Percentiles rank a stretch among this genome's conserved stretches.
Conservation (phyloP, 2,113 vertebrate species). For the Passer domesticus region DNA sequence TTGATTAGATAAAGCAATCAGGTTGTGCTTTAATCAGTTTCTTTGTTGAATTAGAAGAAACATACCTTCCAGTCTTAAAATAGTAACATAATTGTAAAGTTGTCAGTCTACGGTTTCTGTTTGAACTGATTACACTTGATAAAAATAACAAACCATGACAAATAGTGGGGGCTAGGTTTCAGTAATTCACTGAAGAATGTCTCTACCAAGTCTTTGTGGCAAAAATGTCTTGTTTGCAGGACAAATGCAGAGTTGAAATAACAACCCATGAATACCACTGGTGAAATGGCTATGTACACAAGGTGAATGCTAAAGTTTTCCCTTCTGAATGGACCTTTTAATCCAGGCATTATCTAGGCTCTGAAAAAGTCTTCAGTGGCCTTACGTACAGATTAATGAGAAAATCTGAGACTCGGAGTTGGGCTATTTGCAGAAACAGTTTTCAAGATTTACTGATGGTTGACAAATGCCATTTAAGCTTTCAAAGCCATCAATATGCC, state of each 20-base stretch:
- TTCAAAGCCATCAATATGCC: slow-evolving; percentile 78
- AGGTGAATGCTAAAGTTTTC: slow-evolving; percentile 78
- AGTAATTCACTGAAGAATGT: slow-evolving; percentile 69
- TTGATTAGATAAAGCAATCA: slow-evolving; percentile 6
- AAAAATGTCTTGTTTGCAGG: slow-evolving; percentile 74
- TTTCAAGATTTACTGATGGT: slow-evolving; percentile 79
- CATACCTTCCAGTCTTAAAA: slow-evolving; percentile 43
- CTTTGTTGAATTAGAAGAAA: slow-evolving; percentile 49
- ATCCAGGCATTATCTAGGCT: slow-evolving; percentile 71
- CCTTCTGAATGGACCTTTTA: slow-evolving; percentile 75
- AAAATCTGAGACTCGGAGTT: slow-evolving; percentile 71
- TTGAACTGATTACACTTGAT: slow-evolving; percentile 69
- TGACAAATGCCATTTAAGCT: slow-evolving; percentile 80
- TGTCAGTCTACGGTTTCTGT: slow-evolving; percentile 46
- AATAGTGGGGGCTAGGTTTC: slow-evolving; percentile 64
- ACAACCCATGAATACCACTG: slow-evolving; percentile 73
- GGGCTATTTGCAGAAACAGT: slow-evolving; percentile 74
- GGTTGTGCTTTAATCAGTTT: slow-evolving; percentile 30
- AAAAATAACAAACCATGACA: slow-evolving; percentile 72
- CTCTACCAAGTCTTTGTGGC: slow-evolving; percentile 72
- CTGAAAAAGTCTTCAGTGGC: slow-evolving; percentile 72
- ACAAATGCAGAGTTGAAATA: slow-evolving; percentile 79
- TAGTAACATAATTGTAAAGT: slow-evolving; percentile 44
- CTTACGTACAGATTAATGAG: slow-evolving; percentile 75
- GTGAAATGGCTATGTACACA: slow-evolving; percentile 78